A percentile compares a stretch with the other conserved stretches of the same genome.
Conservation (phyloP, 2,113 vertebrate genomes). For the Paramisgurnus dabryanus region DNA sequence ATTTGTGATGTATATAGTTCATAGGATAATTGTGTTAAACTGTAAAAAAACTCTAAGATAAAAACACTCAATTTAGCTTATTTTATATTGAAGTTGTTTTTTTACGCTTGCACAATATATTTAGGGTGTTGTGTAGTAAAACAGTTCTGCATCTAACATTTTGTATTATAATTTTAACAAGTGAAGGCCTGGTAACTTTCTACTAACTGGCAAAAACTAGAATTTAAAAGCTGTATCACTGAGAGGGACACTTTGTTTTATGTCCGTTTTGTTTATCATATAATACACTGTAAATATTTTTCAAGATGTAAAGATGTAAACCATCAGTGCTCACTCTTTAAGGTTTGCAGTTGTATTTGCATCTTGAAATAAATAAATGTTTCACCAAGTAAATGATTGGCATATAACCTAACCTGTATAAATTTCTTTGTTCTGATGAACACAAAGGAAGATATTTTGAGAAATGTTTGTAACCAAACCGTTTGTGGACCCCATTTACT, state of each 20-base stretch:
- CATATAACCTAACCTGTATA: no score
- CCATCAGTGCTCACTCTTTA: no score
- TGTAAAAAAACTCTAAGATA: not conserved
- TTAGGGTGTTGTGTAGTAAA: conserved; percentile 27
- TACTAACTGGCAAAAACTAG: conserved; percentile 41
- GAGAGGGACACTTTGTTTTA: conserved; percentile 33
- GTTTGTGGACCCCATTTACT: no score
- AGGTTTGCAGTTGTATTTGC: conserved; percentile 40
- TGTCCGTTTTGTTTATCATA: conserved; percentile 15
- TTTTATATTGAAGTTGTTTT: conserved; percentile 40
- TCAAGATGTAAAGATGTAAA: conserved; percentile 22
- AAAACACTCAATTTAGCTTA: conserved; percentile 7
- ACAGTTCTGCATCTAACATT: conserved; percentile 26
- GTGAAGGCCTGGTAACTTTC: conserved; percentile 11
- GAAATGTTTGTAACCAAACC: no score
- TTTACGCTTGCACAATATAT: conserved; percentile 39
- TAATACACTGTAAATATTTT: conserved; percentile 18
- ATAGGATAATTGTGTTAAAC: not conserved
- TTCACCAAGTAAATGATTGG: no score
- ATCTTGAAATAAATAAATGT: conserved; percentile 31
- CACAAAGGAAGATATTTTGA: no score
- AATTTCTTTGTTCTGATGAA: no score
- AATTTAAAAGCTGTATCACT: conserved; percentile 38
- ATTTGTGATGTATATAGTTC: conserved; percentile 30
- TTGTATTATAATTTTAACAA: conserved; percentile 30